phyloP scores from a whole-genome alignment of 53 echinoderm and acorn worm genomes.

The Luidia sarsii region DNA sequence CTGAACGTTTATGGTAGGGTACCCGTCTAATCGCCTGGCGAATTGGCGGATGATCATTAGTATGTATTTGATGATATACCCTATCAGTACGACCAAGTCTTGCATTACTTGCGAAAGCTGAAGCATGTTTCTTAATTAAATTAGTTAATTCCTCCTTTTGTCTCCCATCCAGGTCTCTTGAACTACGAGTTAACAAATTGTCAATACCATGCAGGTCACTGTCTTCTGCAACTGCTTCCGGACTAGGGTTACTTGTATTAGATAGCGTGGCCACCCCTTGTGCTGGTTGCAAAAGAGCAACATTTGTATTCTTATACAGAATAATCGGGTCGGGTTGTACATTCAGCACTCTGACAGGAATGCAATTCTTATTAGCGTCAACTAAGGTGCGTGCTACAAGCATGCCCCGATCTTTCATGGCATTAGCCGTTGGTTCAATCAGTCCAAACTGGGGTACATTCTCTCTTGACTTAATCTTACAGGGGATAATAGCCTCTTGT shows the following conservation, averaged over 20 bases:
- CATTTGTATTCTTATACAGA: too few species aligned
- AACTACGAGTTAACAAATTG: too few species aligned
- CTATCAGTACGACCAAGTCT: conserved; percentile 42
- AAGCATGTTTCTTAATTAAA: conserved; percentile 25
- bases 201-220: too few species aligned
- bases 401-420: not conserved
- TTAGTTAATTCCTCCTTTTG: conserved; percentile 16
- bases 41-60: conserved; percentile 7
- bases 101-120: conserved; percentile 32
- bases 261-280: too few species aligned
- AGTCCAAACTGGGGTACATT: not conserved
- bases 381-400: not conserved
- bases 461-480: not conserved
- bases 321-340: too few species aligned
- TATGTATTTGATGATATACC: conserved; percentile 44
- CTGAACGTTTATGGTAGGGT: not conserved
- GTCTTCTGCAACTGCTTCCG: too few species aligned
- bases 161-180: not conserved
- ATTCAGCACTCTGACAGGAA: not conserved
- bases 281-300: too few species aligned
- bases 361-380: not conserved
- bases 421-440: not conserved
- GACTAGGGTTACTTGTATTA: too few species aligned
- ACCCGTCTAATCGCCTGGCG: conserved; percentile 6
- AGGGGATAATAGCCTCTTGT: not conserved